Base-by-base conservation (phyloP, 2,888 invertebrate species). In the Leptinotarsa haldemani region DNA sequence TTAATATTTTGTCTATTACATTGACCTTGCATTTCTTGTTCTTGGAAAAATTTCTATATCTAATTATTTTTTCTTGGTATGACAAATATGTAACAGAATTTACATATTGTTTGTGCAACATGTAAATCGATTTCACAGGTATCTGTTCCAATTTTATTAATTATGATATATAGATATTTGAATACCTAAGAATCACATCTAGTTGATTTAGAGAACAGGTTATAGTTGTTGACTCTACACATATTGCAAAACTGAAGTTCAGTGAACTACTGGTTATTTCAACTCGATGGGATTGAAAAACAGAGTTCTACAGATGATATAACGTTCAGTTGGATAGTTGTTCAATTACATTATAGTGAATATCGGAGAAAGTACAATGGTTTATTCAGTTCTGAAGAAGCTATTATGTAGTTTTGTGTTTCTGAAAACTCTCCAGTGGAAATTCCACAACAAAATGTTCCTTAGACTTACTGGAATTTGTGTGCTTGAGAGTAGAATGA, bases 41-140 rank as follows among this genome's bases (percentile, higher is more conserved):
- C 3, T 47, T 40, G 13, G 9, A 18, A 68, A 68, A 56, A 56
- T 68, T 12, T 30, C 13, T 18, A 53, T 18, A 18, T 7, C 13
- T 25, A 25, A 53, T 9, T 4, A 46, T 68, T 68, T 56, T 68
- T 22, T 30, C 20, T 4, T 47, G 18, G 56, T 46, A 20, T 30
- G 18, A 5, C 25, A 68, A 74, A 74, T 58, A 65, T 74, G 70
- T 67, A 48, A 70, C 2, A 47, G 25, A 65, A 74, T 74, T 74
- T 68, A 67, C 74, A 74, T 74, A 70, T 65, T 71, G 68, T 64
- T 71, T 65, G 70, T 70, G 68, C 61, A 67, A 74, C 63, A 53
- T 52, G 70, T 67, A 64, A 70, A 74, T 63, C 47, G 40, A 65
- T 67, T 50, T n/a, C 7, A 16, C 22, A 52, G 12, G 20, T 50